These are phyloP conservation scores for Prolemur simus DNA, from an alignment of 2,113 vertebrate species.

Conservation along the genomic window DNA sequence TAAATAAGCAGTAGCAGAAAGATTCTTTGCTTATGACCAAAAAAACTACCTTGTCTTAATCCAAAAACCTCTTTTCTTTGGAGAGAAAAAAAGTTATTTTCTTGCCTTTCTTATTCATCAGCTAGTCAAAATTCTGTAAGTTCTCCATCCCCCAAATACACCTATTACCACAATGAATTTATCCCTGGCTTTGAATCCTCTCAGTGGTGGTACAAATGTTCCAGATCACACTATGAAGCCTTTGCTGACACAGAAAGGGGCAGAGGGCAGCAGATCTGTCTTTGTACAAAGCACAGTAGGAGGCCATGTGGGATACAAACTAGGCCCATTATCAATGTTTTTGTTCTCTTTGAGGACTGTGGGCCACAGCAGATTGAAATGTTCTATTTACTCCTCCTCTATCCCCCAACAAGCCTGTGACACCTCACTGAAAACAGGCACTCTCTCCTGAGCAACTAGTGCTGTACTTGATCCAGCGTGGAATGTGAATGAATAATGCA, in stretches of 20 bases:
- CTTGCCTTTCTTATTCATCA: slow-evolving; percentile 9
- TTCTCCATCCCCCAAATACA: not conserved
- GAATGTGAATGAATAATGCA: slow-evolving; percentile 6
- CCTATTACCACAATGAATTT: slow-evolving; percentile 23
- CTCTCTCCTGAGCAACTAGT: not conserved
- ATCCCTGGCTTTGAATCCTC: slow-evolving; percentile 36
- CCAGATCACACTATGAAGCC: not conserved
- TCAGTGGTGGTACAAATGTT: not conserved
- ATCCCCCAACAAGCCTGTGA: not conserved
- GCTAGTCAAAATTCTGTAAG: not conserved
- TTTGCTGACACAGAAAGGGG: not conserved
- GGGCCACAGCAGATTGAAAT: not conserved
- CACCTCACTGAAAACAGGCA: not conserved
- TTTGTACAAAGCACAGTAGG: not conserved
- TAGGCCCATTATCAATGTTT: not conserved
- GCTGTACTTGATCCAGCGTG: not conserved
- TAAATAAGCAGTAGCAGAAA: slow-evolving; percentile 26
- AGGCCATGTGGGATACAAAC: not conserved
- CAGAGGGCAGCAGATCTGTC: not conserved
- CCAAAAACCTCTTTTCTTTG: not conserved
- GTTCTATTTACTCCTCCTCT: not conserved
- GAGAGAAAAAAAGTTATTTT: not conserved
- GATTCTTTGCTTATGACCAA: not conserved
- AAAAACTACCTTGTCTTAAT: slow-evolving; percentile 29
- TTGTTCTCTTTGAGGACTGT: not conserved